Evolutionary conservation across 2,888 invertebrate genomes (phyloP), one percentile per base, ranked within the genome.

Genomic region (Cyclophora albipunctata): DNA sequence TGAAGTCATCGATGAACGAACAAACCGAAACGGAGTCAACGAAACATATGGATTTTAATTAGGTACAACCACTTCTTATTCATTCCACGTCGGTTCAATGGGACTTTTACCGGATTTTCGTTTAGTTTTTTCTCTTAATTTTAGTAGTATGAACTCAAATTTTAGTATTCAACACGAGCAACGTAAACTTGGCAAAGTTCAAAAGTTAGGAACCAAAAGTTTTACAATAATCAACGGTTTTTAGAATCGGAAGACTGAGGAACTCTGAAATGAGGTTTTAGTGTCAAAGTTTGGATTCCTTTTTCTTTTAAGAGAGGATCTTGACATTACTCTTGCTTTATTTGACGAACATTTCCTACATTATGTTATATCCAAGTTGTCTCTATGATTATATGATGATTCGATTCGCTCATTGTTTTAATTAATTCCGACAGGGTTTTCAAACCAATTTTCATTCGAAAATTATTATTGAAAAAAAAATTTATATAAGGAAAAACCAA

Each of bases 161-260:
- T 76, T 79, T 69, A 67, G 74, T 75, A 73, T 78, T 75, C 73
- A 58, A 64, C 59, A 68, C 69, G 75, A 70, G 73, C 61, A 75
- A 69, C 69, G 73, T 71, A 71, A 75, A 72, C 74, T 67, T 62
- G 69, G 63, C 64, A 58, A 69, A 75, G 66, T 72, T 58, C 46
- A 48, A 52, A 64, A 67, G 63, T 67, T 64, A 55, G 47, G 59
- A 66, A 64, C 73, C 63, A 79, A 78, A 73, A 37, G 37, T 80
- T 77, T 70, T 69, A 74, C 74, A 75, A 78, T 79, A 74, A 75
- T 73, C 70, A 75, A 68, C 73, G 20, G 20, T 20, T 20, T 37
- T 37, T 5, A 37, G 37, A 37, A 37, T 37, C 63, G 64, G 63
- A 63, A 53, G 66, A 20, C 20, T 20, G 20, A 20, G 20, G 20